Base-by-base conservation (phyloP, 2,113 vertebrate species). In the Geococcyx californianus region DNA sequence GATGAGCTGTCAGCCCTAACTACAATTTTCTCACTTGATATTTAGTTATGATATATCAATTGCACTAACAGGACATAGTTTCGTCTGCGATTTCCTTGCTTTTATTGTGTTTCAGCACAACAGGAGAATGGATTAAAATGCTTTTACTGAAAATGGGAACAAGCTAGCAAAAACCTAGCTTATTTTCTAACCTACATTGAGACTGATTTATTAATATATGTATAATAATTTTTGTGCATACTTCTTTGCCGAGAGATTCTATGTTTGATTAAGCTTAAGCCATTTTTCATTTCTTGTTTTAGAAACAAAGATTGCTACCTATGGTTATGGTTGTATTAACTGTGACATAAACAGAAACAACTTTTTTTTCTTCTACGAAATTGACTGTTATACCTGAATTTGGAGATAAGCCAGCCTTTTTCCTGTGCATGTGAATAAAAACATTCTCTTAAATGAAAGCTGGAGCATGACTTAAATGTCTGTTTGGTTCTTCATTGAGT, bases 1-100 rank as follows among this genome's bases (percentile, higher is more conserved):
- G 90, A 88, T 81, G 79, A 92, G 82, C 72, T 93, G 79, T 86
- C 85, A 88, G 56, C 25, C 34, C 64, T 86, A 80, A 80, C 42
- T 86, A 55, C 78, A 36, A 29, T 63, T 93, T 90, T 52, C 82
- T 90, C 59, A 36, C 8, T 58, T 92, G 68, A 42, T 80, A 18
- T 92, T 95, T 94, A 58, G 70, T 87, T 86, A 63, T 55, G 42
- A 78, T 86, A 2, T 34, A 78, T 70, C 72, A 81, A 20, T 86
- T 93, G 47, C 9, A 58, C n/a, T 72, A 86, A 64, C 12, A 68
- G 47, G 18, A 24, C 36, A 26, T 29, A 60, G 15, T 72, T 76
- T 87, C 21, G 55, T 26, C 33, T 47, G 8, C 52, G 34, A 60
- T 80, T 89, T 89, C 84, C 34, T 34, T 92, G 28, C 33, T 62